Evolutionary conservation across 2,888 invertebrate species (phyloP), one percentile per base, ranked within the genome.

Genomic region (Elysia crispata): DNA sequence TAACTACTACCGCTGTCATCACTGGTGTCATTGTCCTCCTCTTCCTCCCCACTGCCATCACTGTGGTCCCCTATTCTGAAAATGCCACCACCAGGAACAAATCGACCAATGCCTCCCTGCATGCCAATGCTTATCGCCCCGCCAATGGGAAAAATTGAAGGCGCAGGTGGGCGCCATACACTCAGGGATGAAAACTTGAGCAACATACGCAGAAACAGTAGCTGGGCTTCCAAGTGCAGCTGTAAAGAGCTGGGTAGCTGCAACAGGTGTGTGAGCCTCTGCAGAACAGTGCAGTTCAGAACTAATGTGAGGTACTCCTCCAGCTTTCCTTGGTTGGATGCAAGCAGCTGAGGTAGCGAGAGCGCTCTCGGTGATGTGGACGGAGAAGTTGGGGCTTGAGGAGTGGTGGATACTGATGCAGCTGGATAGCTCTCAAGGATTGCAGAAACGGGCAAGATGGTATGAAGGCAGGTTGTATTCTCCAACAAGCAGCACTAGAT

Each of bases 141-240:
- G 41, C 41, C 75, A n/a, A 41, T 28, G 13, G 62, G 30, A 6
- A 57, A 23, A 8, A 67, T 50, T 11, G 28, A 70, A 6, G 11
- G 33, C 0, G 31, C n/a, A 15, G 41, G 57, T 8, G 80, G 80
- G 8, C 82, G 67, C 41, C 70, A 66, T 5, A 76, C 70, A 11
- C 70, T 62, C 8, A 82, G 67, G 31, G 86, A 84, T 57, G 84
- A 84, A 60, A 87, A 86, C 57, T 85, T 84, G 66, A 85, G 85
- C 50, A 86, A 85, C 23, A 87, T 86, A 20, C 86, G 86, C 75
- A 85, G 83, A 3, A 88, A 83, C 0, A 90, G 79, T 13, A 89
- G 83, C 57, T 90, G 89, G 1, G 89, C 84, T 81, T 89, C 87
- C 79, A 90, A 86, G 79, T 87, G 86, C 31, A 88, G 50, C 25